Evolutionary conservation across 2,113 vertebrate genomes (phyloP), one percentile per base, ranked within the genome.

Genomic region (Dipodomys stephensi): DNA sequence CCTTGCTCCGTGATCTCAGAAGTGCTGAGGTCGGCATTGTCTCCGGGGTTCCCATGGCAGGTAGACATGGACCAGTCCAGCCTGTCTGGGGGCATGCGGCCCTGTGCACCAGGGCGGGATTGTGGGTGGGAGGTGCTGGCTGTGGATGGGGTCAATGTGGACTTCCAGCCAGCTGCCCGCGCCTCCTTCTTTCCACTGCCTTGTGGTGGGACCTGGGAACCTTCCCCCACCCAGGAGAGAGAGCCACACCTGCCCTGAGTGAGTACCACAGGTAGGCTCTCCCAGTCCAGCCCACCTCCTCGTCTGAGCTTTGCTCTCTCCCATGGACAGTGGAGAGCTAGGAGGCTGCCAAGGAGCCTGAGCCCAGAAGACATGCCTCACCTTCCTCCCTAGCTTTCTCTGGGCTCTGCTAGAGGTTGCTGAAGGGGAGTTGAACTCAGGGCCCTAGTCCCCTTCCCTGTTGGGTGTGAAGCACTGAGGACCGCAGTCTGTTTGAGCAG

Each of bases 1-100:
- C 28, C 2, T 16, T 0, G 0, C 22, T 68, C 15, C 0, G 2
- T 30, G 68, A 1, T 67, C 19, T 16, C 23, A 10, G 2, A 3
- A 18, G 49, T 74, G 8, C 23, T n/a, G 73, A 71, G 68, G 3
- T 25, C 23, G 49, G 60, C 0, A 0, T 20, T 8, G 1, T 13
- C 0, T 0, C 39, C 2, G 4, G 68, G 80, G 44, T 73, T 28
- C 49, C n/a, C 12, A 0, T 6, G 6, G 15, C 72, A 0, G 0
- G 4, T 11, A 35, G 64, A 12, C 16, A 49, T 7, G 4, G 44
- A 6, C 86, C 18, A 22, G 15, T 1, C 32, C 20, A 2, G 8
- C 71, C 62, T 7, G 2, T 0, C 28, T 35, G 0, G 30, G 27
- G 27, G 3, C 44, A 4, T 13, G 53, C 53, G 4, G 53, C 53